phyloP scores from a whole-genome alignment of 1,140 invertebrate genomes.

The Cotesia vestalis region DNA sequence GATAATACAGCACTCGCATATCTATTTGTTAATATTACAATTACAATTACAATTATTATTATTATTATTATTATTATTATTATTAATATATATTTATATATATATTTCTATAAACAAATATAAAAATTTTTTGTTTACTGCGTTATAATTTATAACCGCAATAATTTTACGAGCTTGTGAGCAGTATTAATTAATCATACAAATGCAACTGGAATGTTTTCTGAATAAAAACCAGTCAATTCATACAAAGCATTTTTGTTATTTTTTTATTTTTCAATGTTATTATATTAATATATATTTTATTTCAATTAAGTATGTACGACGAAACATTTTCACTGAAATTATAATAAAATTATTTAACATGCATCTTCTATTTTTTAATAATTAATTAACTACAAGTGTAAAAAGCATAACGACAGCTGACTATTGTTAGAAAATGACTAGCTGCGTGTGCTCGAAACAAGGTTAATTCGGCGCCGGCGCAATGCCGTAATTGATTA shows the following conservation, averaged over 20 bases:
- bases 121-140: slow-evolving; percentile 54
- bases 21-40: slow-evolving; percentile 1
- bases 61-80: too few species aligned
- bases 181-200: slow-evolving; percentile 10
- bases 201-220: slow-evolving; percentile 42
- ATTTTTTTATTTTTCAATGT: neutral
- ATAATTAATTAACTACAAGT: slow-evolving; percentile 8
- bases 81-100: too few species aligned
- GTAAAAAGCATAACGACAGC: slow-evolving; percentile 6
- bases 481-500: neutral
- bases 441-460: neutral
- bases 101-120: slow-evolving; percentile 60
- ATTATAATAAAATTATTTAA: slow-evolving; percentile 2
- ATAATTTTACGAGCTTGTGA: slow-evolving; percentile 18
- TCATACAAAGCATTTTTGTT: slow-evolving; percentile 17
- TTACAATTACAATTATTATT: too few species aligned
- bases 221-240: neutral
- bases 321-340: slow-evolving; percentile 14
- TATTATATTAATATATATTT: neutral
- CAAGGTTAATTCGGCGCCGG: neutral
- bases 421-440: neutral
- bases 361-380: slow-evolving; percentile 14
- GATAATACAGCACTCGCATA: slow-evolving; percentile 55
- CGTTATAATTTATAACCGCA: slow-evolving; percentile 26
- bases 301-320: neutral